Evolutionary conservation across 2,113 vertebrate genomes (phyloP), one percentile per base, ranked within the genome.

Genomic region (Petaurus breviceps): DNA sequence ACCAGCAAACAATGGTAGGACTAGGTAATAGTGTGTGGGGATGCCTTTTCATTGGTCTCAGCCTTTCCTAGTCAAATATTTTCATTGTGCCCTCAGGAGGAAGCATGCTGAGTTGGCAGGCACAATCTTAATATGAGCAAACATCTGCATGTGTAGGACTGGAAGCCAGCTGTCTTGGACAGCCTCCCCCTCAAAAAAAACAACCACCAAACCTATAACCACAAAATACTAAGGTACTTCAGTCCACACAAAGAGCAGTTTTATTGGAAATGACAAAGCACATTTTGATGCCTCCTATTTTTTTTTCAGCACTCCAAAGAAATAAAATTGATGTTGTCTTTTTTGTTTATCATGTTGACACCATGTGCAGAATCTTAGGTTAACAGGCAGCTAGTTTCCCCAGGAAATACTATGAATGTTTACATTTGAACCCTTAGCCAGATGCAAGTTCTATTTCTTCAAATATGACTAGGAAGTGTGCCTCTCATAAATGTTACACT

Each of bases 391-490:
- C 94, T 8, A 8, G 93, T 28, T 12, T 91, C 50, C 94, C 84
- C 92, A 55, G 95, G 95, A 49, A 31, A 51, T 16, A n/a, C 1
- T 91, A 51, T 93, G 91, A 53, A 57, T 96, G 95, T 94, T 97
- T 91, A 93, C 95, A 53, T 93, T 92, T 90, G 57, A 49, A 2
- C 8, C 1, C 6, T 3, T 31, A n/a, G 1, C 6, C 19, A 25
- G 9, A 14, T 47, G 19, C 14, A 0, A 50, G 89, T 5, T 23
- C 23, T 43, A 22, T 55, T 57, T 55, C n/a, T 3, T 0, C 16
- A 47, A n/a, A 90, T 52, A 47, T 0, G 7, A 0, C 0, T 22
- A 92, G 90, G 51, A 95, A 47, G 90, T 23, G 53, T 23, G 2
- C 1, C 47, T 61, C 51, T 68, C 31, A 12, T 37, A 16, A 37